Base-by-base conservation (phyloP, 2,113 vertebrate species). In the Ia io region DNA sequence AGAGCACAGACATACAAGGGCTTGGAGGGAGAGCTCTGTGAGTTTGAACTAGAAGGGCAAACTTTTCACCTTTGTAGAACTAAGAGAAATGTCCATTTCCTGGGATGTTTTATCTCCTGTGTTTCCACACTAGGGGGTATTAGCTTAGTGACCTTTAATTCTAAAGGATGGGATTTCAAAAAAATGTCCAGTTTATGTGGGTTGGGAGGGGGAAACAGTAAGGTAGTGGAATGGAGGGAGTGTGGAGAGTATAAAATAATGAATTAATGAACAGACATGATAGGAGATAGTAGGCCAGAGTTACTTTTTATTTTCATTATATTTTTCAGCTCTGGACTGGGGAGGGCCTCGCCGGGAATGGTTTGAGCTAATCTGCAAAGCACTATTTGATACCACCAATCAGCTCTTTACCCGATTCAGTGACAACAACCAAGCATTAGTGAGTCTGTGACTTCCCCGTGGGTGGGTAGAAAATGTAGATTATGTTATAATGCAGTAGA, bases 301-400 rank as follows among this genome's bases (percentile, higher is more conserved):
- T 84, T 97, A 84, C 86, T 78, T 61, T 90, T 89, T 74, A 77
- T 89, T 90, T 90, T 93, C 97, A 40, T 97, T 96, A 90, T 96
- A 9, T 93, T 96, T 98, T 98, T 22, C 97, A 99, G 99, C 99
- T 97, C 98, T 99, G 96, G 99, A 99, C 96, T 99, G 99, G 99
- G 99, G 99, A 92, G 99, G 99, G 1, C 99, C 99, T 78, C 99
- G 99, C 65, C 98, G 99, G 95, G 99, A 99, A 93, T 99, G 99
- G 99, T 99, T 99, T 98, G 99, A 99, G 93, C 98, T 99, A 37
- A 99, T 99, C 96, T 99, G 99, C 97, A 99, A 99, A 97, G 98
- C 98, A 0, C 98, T 99, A 7, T 99, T 99, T 98, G 99, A 99
- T 97, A 99, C 99, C 91, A 99, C 98, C 97, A 99, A 98, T 98